phyloP scores from a whole-genome alignment of 2,113 vertebrate species.

The Chaetorhynchus papuensis region DNA sequence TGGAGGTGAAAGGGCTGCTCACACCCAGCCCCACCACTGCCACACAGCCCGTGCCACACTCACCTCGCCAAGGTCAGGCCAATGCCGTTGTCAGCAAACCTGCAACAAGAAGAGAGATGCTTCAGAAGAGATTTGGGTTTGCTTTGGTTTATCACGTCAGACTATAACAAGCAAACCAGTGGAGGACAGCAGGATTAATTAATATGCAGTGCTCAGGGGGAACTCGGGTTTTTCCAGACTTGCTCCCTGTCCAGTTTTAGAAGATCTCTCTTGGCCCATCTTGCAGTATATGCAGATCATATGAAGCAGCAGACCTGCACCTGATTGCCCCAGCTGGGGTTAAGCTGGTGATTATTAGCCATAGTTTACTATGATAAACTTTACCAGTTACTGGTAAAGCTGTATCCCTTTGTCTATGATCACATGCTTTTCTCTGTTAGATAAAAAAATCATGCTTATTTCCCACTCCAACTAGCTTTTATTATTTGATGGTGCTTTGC shows the following conservation, averaged over 20 bases:
- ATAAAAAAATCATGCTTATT: neutral
- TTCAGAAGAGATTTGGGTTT: neutral
- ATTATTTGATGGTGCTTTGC: neutral
- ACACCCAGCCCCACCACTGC: neutral
- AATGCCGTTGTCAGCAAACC: slow-evolving; percentile 97
- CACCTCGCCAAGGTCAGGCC: slow-evolving; percentile 95
- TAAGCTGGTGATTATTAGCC: neutral
- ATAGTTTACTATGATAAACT: neutral
- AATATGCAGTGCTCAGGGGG: neutral
- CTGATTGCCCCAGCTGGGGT: neutral
- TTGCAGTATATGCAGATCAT: neutral
- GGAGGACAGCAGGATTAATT: neutral
- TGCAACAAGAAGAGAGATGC: slow-evolving; percentile 49
- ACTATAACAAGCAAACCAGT: neutral
- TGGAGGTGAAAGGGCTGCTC: neutral
- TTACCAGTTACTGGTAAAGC: neutral
- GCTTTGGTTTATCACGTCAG: neutral
- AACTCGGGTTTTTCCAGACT: neutral
- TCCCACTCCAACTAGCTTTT: neutral
- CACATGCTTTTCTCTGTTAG: neutral
- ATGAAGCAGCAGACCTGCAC: neutral
- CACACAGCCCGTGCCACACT: neutral
- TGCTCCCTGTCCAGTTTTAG: neutral
- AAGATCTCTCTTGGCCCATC: neutral
- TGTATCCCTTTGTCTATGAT: neutral